These are phyloP conservation scores for Beroe forskalii DNA, from an alignment of 37 sponge, comb jelly and placozoan genomes.

Conservation along the genomic window DNA sequence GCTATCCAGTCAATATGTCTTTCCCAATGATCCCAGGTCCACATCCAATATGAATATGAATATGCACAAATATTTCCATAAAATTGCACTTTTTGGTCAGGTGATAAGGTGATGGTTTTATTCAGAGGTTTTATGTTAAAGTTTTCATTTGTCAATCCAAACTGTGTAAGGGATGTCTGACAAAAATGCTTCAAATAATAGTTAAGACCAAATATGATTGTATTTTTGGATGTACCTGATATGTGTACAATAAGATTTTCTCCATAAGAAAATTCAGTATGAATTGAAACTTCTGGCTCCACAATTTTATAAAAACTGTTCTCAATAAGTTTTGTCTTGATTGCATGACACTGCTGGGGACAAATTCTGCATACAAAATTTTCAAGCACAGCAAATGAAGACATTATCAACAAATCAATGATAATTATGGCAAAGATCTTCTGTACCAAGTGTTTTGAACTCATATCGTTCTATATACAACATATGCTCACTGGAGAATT, in stretches of 20 bases:
- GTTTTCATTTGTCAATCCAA: not conserved
- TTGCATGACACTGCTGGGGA: not conserved
- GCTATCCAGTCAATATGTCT: conserved; percentile 51
- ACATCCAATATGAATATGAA: conserved; percentile 50
- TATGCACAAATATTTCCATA: conserved; percentile 62
- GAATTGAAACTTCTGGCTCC: not conserved
- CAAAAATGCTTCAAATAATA: not conserved
- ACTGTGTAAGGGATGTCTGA: not conserved
- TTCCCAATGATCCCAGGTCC: conserved; percentile 32
- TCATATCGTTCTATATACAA: no score
- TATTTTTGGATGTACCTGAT: not conserved
- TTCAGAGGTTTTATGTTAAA: not conserved
- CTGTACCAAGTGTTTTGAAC: no score
- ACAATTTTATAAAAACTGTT: not conserved
- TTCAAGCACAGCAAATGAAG: not conserved
- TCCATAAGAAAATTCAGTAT: not conserved
- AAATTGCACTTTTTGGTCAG: not conserved
- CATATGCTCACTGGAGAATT: no score
- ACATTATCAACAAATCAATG: no score
- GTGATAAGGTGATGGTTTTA: not conserved
- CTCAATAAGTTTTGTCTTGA: not conserved
- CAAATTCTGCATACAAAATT: conserved; percentile 1
- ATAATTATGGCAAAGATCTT: no score
- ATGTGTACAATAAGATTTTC: not conserved
- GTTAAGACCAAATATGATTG: not conserved